Percentiles rank a stretch among this genome's conserved stretches.
Conservation (phyloP, 2,113 vertebrate genomes). For the Hypanus sabinus region DNA sequence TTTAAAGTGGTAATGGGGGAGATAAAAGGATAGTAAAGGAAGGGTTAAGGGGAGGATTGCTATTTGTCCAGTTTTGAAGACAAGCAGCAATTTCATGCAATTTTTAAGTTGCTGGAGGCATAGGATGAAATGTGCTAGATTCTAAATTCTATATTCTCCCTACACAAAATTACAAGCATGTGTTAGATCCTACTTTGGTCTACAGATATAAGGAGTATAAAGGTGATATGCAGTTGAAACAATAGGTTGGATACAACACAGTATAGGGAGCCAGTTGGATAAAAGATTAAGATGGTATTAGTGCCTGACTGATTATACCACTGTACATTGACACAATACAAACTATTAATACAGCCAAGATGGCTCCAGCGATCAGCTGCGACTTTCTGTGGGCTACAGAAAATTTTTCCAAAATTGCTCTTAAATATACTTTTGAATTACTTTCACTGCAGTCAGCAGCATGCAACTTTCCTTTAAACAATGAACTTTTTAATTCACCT, state of each 20-base stretch:
- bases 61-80: neutral
- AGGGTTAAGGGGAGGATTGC: neutral
- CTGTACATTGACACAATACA: neutral
- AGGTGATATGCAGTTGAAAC: neutral
- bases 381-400: too few relatives aligned
- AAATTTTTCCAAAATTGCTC: too few relatives aligned
- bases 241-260: neutral
- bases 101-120: neutral
- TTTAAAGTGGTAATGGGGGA: neutral
- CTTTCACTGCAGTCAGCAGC: too few relatives aligned
- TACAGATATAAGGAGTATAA: neutral
- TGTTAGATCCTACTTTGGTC: neutral
- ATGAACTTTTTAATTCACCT: too few relatives aligned
- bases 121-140: neutral
- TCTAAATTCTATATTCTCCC: neutral
- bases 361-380: too few relatives aligned
- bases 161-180: neutral
- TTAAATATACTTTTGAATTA: too few relatives aligned
- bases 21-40: neutral
- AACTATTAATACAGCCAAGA: neutral
- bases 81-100: neutral
- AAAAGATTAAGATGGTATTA: neutral
- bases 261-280: neutral
- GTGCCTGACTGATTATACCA: neutral
- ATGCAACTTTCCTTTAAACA: too few relatives aligned